Conservation (phyloP, 2,888 invertebrate species). For the Macropis europaea region DNA sequence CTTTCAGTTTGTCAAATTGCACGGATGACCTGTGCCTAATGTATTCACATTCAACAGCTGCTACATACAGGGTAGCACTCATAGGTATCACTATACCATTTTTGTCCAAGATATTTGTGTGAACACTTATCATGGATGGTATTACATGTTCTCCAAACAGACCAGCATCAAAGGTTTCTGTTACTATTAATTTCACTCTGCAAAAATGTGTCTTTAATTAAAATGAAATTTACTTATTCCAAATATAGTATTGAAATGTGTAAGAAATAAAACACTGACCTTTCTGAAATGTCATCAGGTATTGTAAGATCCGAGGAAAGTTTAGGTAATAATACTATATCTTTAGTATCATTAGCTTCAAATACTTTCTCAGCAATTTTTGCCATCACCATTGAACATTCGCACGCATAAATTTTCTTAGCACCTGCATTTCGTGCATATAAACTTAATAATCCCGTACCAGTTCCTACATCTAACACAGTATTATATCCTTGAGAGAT, state of each 20-base stretch:
- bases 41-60: constrained; percentile 82
- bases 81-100: constrained; percentile 82
- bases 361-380: constrained; percentile 83
- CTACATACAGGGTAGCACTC: constrained; percentile 84
- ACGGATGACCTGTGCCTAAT: constrained; percentile 64
- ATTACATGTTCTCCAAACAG: constrained; percentile 89
- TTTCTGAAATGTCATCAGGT: constrained; percentile 82
- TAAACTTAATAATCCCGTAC: constrained; percentile 88
- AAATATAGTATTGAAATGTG: neutral
- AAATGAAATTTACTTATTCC: neutral
- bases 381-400: constrained; percentile 84
- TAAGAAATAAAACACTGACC: constrained; percentile 69
- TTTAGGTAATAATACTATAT: constrained; percentile 82
- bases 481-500: constrained; percentile 81
- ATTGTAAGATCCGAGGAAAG: constrained; percentile 83
- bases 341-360: constrained; percentile 80
- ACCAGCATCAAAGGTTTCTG: constrained; percentile 90
- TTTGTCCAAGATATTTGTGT: constrained; percentile 82
- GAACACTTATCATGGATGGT: constrained; percentile 85
- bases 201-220: constrained; percentile 20
- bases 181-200: constrained; percentile 84
- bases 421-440: constrained; percentile 84
- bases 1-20: constrained; percentile 48
- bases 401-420: constrained; percentile 84
- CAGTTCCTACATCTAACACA: constrained; percentile 89